phyloP scores from a whole-genome alignment of 2,797 vertebrate genomes.

The Chelon labrosus region DNA sequence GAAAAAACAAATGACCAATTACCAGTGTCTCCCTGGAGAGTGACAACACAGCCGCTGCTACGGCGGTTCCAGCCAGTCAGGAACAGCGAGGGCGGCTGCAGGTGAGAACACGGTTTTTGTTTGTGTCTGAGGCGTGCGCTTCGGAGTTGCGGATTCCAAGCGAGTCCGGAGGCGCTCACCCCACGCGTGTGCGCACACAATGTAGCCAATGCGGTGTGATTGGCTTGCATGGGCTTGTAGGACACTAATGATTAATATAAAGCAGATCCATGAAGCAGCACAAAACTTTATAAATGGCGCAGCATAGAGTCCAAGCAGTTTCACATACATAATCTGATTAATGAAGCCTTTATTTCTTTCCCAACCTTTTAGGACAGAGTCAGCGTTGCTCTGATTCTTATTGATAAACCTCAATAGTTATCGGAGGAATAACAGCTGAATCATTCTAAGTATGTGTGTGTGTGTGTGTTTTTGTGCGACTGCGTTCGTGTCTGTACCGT shows the following conservation, averaged over 20 bases:
- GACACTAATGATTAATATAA: neutral
- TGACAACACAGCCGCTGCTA: constrained; percentile 19
- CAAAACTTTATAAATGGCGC: neutral
- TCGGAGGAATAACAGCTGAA: neutral
- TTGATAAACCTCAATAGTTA: neutral
- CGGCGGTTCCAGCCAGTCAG: constrained; percentile 37
- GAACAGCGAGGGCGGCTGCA: constrained; percentile 49
- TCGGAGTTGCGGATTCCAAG: constrained; percentile 15
- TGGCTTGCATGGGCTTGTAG: neutral
- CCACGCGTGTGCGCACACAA: neutral
- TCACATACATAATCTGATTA: too few species aligned
- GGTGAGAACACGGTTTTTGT: constrained; percentile 50
- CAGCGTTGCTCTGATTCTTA: neutral
- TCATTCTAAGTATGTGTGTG: neutral
- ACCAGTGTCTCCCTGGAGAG: constrained; percentile 56
- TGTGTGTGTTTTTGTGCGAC: neutral
- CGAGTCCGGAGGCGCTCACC: neutral
- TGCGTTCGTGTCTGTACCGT: neutral
- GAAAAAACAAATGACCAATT: constrained; percentile 76
- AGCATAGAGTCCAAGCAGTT: neutral
- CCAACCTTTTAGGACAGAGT: neutral
- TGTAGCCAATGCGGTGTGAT: neutral
- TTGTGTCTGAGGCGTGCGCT: neutral
- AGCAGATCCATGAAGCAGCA: neutral
- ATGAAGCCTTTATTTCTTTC: neutral